Evolutionary conservation across 2,113 vertebrate species (phyloP).

Genomic region (Cettia cetti): DNA sequence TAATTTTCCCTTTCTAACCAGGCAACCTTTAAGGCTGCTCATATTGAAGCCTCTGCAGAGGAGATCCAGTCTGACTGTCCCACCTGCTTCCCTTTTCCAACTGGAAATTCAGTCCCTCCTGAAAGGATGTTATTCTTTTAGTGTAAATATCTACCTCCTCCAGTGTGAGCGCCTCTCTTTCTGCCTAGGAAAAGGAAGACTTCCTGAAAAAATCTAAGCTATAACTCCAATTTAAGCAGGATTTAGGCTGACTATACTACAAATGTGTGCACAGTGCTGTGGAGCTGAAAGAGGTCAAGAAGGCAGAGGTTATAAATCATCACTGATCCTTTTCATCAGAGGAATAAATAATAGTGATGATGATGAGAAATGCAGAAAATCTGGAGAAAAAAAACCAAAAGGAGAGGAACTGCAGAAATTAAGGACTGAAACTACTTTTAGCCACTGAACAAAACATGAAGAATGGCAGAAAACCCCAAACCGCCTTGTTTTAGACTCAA

Average conservation of each 20-base stretch:
- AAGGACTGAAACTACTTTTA: background rate
- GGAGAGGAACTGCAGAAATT: background rate
- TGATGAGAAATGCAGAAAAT: background rate
- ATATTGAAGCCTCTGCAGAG: background rate
- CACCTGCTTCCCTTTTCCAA: background rate
- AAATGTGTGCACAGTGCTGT: background rate
- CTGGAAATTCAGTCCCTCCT: background rate
- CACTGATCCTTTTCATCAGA: background rate
- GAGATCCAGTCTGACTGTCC: background rate
- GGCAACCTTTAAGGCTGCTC: background rate
- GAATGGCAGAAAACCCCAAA: background rate
- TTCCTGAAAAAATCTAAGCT: background rate
- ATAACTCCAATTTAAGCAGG: background rate
- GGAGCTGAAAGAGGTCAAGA: background rate
- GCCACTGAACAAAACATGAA: background rate
- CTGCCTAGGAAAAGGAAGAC: background rate
- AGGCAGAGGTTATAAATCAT: background rate
- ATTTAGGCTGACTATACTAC: background rate
- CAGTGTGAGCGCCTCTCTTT: background rate
- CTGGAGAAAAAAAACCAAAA: background rate
- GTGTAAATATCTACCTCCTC: background rate
- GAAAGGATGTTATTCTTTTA: background rate
- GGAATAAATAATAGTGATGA: background rate
- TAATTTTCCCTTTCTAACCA: background rate
- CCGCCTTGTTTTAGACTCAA: fast-evolving